Evolutionary conservation across 2,888 invertebrate genomes (phyloP), one percentile per base, ranked within the genome.

Genomic region (Gnatocerus cornutus): DNA sequence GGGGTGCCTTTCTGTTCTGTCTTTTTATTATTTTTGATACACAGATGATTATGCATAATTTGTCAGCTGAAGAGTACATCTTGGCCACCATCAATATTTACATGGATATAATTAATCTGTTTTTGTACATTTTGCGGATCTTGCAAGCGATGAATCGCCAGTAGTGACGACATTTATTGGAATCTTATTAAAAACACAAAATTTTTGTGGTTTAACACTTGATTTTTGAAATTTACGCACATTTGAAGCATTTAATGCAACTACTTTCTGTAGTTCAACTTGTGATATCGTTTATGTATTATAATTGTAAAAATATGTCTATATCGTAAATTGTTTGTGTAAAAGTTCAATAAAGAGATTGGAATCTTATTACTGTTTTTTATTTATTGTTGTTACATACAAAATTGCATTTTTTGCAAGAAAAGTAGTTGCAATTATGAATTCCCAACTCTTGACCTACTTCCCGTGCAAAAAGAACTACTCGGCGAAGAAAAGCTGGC

Each of bases 21-120:
- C 85, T 94, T 45, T 95, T 95, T 86, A 91, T 96, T 46, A 89
- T 96, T 74, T 93, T 91, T 80, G 96, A 96, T 85, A 94, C 95
- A 0, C 93, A 95, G 82, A 89, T 93, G 86, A 89, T 95, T 85
- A 93, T 95, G 93, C 89, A 90, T 74, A 89, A 88, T 2, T 85
- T 94, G 58, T 93, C 93, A 0, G 91, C 95, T 0, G 95, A 96
- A 82, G 96, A 96, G 81, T 96, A 96, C 84, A 94, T 96, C 76
- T 45, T 71, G 64, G 95, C 94, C 1, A 92, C 95, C 0, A 93
- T 96, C 81, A 93, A 92, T 83, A 86, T 96, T 45, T 96, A 96
- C 83, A 87, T 96, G 86, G 96, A 96, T 80, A 94, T 96, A 68
- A 87, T 96, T 73, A 96, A 96, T 84, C 86, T 96, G 73, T 96